phyloP scores from a whole-genome alignment of 2,113 vertebrate genomes.

The Caranx ignobilis region DNA sequence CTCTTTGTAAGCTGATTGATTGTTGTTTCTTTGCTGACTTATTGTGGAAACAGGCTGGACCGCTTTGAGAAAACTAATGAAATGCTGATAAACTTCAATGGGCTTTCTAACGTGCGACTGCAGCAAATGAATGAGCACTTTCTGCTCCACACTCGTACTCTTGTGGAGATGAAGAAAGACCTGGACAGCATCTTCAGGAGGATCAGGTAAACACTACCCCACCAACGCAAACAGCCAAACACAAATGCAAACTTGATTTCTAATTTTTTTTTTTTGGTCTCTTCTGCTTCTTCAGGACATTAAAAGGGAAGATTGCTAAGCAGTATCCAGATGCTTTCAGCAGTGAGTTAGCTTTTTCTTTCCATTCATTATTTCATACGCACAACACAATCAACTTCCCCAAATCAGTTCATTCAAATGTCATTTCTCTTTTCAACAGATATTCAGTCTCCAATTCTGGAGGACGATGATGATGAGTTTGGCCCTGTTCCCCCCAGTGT shows the following conservation, averaged over 20 bases:
- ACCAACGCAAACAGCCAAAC: not conserved
- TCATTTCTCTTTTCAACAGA: slow-evolving; percentile 75
- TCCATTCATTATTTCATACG: not conserved
- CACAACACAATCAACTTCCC: not conserved
- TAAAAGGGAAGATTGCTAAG: slow-evolving; percentile 95
- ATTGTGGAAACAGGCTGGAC: slow-evolving; percentile 87
- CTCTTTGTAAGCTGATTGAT: not conserved
- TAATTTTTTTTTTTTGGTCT: slow-evolving; percentile 3
- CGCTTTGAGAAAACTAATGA: slow-evolving; percentile 99
- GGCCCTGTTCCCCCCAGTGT: slow-evolving; percentile 87
- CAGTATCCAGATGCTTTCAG: slow-evolving; percentile 97
- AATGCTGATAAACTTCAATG: slow-evolving; percentile 98
- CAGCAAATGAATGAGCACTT: slow-evolving; percentile 97
- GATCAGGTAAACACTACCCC: slow-evolving; percentile 85
- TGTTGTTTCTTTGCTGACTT: slow-evolving; percentile 10
- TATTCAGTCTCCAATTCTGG: slow-evolving; percentile 88
- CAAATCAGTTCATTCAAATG: not conserved
- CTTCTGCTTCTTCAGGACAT: slow-evolving; percentile 82
- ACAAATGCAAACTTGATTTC: not conserved
- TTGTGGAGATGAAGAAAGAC: slow-evolving; percentile 98
- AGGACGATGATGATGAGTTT: slow-evolving; percentile 92
- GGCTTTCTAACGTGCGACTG: slow-evolving; percentile 90
- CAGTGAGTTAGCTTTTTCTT: slow-evolving; percentile 86
- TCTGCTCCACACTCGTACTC: slow-evolving; percentile 90
- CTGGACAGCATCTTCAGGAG: slow-evolving; percentile 95